A percentile compares a stretch with the other conserved stretches of the same genome.
Evolutionary conservation across 2,113 vertebrate genomes (phyloP).

Genomic region (Lycocorax pyrrhopterus): DNA sequence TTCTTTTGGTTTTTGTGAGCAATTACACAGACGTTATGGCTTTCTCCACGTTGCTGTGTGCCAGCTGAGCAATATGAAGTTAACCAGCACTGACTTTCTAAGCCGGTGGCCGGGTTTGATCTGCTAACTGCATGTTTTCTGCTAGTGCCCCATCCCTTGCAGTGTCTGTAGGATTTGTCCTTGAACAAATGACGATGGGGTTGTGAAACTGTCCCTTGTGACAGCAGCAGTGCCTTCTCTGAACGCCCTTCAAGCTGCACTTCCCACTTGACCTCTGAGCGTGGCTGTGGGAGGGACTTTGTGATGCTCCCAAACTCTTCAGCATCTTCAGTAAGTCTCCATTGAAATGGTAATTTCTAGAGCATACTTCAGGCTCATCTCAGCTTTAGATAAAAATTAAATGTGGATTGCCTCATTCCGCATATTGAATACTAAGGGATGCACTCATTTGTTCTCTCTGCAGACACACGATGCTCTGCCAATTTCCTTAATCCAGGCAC

Average conservation of each 20-base stretch:
- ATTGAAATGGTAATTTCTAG: conserved; percentile 63
- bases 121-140: not conserved
- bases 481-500: conserved; percentile 65
- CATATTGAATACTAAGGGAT: conserved; percentile 55
- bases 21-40: not conserved
- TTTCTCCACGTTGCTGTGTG: not conserved
- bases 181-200: not conserved
- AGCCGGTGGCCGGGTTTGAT: not conserved
- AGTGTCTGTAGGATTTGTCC: not conserved
- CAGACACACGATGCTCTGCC: conserved; percentile 53
- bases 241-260: not conserved
- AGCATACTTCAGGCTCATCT: conserved; percentile 55
- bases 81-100: not conserved
- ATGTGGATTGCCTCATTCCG: conserved; percentile 49
- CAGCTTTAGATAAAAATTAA: conserved; percentile 61
- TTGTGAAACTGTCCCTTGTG: not conserved
- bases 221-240: not conserved
- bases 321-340: conserved; percentile 33
- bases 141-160: not conserved
- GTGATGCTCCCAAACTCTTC: conserved; percentile 10
- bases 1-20: not conserved
- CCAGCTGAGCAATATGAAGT: not conserved
- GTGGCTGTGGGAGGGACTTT: not conserved
- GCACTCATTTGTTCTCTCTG: conserved; percentile 46
- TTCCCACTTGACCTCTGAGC: conserved; percentile 5